These are phyloP conservation scores for Strigops habroptila DNA, from an alignment of 2,113 vertebrate species.

Conservation along the genomic window DNA sequence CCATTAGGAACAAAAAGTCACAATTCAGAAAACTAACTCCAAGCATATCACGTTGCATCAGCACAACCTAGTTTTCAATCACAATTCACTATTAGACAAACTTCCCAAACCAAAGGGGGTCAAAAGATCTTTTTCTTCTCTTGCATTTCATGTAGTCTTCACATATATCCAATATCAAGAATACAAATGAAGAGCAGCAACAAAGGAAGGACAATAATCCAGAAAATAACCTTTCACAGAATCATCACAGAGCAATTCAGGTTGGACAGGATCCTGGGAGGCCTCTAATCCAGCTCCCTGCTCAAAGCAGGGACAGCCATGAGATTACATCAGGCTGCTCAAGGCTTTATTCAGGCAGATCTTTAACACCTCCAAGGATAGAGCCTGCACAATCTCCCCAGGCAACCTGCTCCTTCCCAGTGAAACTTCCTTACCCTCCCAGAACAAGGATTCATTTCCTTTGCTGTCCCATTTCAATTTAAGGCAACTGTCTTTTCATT, in stretches of 20 bases:
- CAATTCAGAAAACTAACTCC: not conserved
- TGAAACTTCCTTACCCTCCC: not conserved
- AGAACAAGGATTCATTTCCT: not conserved
- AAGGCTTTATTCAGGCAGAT: not conserved
- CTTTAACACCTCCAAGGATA: not conserved
- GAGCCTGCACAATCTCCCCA: not conserved
- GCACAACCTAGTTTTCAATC: not conserved
- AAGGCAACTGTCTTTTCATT: not conserved
- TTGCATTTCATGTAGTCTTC: not conserved
- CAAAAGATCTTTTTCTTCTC: not conserved
- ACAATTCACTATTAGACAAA: not conserved
- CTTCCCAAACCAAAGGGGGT: not conserved
- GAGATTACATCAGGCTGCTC: not conserved
- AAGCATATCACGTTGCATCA: not conserved
- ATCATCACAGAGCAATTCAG: not conserved
- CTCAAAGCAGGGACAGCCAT: not conserved
- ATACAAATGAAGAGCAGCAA: rapidly evolving
- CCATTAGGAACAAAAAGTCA: not conserved
- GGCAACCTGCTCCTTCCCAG: not conserved
- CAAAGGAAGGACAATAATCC: not conserved
- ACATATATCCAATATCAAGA: not conserved
- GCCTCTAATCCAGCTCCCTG: not conserved
- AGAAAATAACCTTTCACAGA: not conserved
- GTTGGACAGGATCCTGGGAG: not conserved
- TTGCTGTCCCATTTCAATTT: not conserved